Conservation (phyloP, 2,888 invertebrate species). For the Rotaria magnacalcarata region DNA sequence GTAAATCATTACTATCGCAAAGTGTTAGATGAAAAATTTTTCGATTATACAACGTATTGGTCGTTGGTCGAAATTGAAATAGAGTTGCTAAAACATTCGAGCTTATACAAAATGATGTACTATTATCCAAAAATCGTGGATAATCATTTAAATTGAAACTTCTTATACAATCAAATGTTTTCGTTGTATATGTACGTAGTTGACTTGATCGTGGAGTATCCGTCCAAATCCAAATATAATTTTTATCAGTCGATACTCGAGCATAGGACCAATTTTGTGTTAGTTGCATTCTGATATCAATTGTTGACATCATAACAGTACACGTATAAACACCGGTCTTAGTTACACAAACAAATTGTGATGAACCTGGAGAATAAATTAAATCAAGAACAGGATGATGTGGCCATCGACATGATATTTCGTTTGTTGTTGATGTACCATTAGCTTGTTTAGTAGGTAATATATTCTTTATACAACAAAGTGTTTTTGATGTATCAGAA, state of each 20-base stretch:
- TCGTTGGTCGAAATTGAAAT: not conserved
- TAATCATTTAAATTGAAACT: not conserved
- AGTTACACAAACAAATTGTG: slow-evolving; percentile 18
- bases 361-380: not conserved
- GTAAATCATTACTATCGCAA: not conserved
- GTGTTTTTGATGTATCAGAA: slow-evolving; percentile 7
- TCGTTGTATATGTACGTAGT: not conserved
- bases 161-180: slow-evolving; percentile 18
- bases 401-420: not conserved
- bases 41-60: too few relatives aligned
- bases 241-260: not conserved
- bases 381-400: not conserved
- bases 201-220: slow-evolving; percentile 20
- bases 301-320: not conserved
- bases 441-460: not conserved
- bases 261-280: not conserved
- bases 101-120: slow-evolving; percentile 11
- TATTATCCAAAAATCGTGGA: slow-evolving; percentile 22
- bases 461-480: not conserved
- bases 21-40: slow-evolving; percentile 11
- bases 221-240: not conserved
- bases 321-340: slow-evolving; percentile 1
- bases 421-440: not conserved
- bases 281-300: not conserved
- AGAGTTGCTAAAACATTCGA: not conserved